Percentiles rank a stretch among this genome's conserved stretches.
These are phyloP conservation scores for Malurus melanocephalus DNA, from an alignment of 2,113 vertebrate genomes.

Conservation along the genomic window DNA sequence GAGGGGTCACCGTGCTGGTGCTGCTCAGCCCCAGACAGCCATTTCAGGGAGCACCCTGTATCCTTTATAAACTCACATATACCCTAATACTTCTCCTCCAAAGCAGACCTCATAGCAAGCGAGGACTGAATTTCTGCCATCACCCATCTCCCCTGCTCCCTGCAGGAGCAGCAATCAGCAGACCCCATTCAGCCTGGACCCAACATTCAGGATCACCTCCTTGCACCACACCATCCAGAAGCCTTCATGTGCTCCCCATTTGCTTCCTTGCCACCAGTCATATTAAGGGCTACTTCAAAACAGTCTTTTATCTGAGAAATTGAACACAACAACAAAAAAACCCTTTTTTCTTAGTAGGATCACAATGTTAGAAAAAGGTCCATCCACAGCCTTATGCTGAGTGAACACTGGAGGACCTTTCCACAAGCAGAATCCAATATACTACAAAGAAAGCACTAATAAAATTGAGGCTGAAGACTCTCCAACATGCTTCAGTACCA, in stretches of 20 bases:
- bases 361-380: not conserved
- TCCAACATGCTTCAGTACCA: not conserved
- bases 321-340: not conserved
- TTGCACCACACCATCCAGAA: not conserved
- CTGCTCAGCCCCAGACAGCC: not conserved
- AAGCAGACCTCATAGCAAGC: accelerated
- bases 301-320: not conserved
- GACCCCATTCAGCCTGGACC: accelerated
- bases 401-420: not conserved
- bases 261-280: accelerated
- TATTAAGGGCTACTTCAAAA: not conserved
- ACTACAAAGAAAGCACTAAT: not conserved
- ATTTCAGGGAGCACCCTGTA: not conserved
- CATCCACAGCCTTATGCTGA: not conserved
- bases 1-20: not conserved
- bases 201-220: not conserved
- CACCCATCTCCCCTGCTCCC: too few species aligned
- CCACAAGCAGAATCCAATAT: not conserved
- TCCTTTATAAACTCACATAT: accelerated
- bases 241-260: accelerated
- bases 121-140: not conserved
- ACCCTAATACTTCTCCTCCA: not conserved
- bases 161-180: not conserved
- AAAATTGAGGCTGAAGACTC: not conserved
- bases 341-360: not conserved